phyloP scores from a whole-genome alignment of 2,888 invertebrate genomes.

The Morpho achilles region DNA sequence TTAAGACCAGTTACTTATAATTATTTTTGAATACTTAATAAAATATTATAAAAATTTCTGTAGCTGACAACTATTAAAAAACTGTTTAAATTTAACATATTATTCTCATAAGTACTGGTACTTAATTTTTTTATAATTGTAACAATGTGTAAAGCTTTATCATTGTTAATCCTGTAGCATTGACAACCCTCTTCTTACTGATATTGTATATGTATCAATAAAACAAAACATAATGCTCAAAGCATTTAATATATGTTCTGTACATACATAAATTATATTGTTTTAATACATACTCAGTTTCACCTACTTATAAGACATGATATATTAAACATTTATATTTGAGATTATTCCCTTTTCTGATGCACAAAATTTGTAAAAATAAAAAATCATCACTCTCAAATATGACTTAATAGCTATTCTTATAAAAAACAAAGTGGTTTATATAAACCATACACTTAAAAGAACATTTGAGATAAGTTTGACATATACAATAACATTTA shows the following conservation, averaged over 20 bases:
- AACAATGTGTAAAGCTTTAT: too few species aligned
- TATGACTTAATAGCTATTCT: constrained; percentile 7
- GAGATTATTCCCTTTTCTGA: constrained; percentile 21
- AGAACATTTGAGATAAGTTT: constrained; percentile 6
- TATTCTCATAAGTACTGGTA: too few species aligned
- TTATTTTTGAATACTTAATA: too few species aligned
- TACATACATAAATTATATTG: neutral
- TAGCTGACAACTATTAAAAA: too few species aligned
- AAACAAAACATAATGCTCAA: constrained; percentile 5
- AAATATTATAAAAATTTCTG: too few species aligned
- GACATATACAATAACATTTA: neutral
- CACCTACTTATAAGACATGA: neutral
- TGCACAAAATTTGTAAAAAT: constrained; percentile 5
- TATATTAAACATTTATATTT: neutral
- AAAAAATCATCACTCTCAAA: constrained; percentile 14
- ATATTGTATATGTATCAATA: neutral
- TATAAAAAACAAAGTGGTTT: neutral
- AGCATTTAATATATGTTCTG: constrained; percentile 20
- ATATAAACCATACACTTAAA: too few species aligned
- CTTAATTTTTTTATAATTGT: too few species aligned
- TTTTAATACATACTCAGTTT: neutral
- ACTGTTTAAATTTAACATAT: too few species aligned
- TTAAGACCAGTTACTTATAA: too few species aligned
- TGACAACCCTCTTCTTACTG: too few species aligned
- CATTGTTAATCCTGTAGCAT: too few species aligned